Percentiles rank a stretch among this genome's conserved stretches.
Conservation (phyloP, 2,888 invertebrate genomes). For the Tromatobia lineatoria region DNA sequence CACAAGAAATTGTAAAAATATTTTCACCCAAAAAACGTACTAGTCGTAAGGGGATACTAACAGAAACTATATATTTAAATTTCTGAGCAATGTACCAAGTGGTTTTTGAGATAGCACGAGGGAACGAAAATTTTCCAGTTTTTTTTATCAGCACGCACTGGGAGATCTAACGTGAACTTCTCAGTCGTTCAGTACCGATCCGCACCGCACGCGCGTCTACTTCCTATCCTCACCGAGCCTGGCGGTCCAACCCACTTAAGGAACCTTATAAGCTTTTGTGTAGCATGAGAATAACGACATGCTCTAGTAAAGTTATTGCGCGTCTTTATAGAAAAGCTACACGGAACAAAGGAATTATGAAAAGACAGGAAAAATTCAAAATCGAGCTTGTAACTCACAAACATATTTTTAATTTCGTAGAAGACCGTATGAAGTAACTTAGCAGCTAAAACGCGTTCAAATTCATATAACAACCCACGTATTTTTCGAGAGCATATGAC, state of each 20-base stretch:
- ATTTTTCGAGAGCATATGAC: constrained; percentile 10
- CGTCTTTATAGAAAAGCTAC: background rate
- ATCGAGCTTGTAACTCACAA: background rate
- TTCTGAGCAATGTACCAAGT: too few species aligned
- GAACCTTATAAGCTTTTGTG: background rate
- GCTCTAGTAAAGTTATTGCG: background rate
- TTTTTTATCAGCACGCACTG: too few species aligned
- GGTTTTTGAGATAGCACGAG: too few species aligned
- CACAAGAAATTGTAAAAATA: too few species aligned
- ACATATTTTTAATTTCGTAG: constrained; percentile 4
- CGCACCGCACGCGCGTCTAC: too few species aligned
- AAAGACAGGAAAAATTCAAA: background rate
- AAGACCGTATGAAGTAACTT: background rate
- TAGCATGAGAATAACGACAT: background rate
- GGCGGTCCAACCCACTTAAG: background rate
- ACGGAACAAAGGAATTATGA: background rate
- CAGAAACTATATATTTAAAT: too few species aligned
- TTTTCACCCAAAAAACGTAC: too few species aligned
- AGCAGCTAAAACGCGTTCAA: constrained; percentile 2
- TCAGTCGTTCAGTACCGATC: too few species aligned
- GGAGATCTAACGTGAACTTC: too few species aligned
- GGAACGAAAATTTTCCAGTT: too few species aligned
- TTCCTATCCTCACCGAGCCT: too few species aligned
- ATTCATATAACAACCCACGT: background rate
- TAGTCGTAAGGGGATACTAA: too few species aligned